These are phyloP conservation scores for Drosophila bocki DNA, from an alignment of 1,140 invertebrate species.

Conservation along the genomic window DNA sequence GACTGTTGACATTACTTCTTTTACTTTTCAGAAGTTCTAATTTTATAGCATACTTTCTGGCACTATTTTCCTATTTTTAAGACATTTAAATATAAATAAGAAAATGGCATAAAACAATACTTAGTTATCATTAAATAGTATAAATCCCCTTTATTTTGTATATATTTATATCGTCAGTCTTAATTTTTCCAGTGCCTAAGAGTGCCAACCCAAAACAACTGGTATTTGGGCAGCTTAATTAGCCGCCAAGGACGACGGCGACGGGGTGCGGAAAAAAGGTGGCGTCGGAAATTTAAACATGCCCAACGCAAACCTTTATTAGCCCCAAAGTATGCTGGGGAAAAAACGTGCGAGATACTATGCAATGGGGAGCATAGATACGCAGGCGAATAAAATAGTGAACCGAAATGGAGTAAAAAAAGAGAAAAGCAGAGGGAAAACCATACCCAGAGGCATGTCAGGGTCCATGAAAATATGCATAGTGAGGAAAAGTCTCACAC, in stretches of 20 bases:
- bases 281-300: constrained; percentile 29
- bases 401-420: constrained; percentile 14
- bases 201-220: constrained; percentile 23
- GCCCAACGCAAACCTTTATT: constrained; percentile 58
- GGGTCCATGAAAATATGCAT: constrained; percentile 25
- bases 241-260: constrained; percentile 13
- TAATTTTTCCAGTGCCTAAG: constrained; percentile 6
- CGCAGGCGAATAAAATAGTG: constrained; percentile 22
- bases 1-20: background rate
- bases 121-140: too few species aligned
- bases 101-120: too few species aligned
- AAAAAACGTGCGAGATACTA: constrained; percentile 59
- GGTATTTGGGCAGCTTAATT: constrained; percentile 51
- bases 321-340: constrained; percentile 66
- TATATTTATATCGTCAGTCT: background rate
- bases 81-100: too few species aligned
- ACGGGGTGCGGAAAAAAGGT: background rate
- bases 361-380: constrained; percentile 49
- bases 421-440: background rate
- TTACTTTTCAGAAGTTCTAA: too few species aligned
- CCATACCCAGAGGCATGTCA: constrained; percentile 13
- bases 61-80: too few species aligned
- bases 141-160: too few species aligned
- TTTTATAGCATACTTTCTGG: too few species aligned
- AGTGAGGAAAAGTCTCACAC: constrained; percentile 19